These are phyloP conservation scores for Pangasianodon gigas DNA, from an alignment of 2,113 vertebrate genomes.

Conservation along the genomic window DNA sequence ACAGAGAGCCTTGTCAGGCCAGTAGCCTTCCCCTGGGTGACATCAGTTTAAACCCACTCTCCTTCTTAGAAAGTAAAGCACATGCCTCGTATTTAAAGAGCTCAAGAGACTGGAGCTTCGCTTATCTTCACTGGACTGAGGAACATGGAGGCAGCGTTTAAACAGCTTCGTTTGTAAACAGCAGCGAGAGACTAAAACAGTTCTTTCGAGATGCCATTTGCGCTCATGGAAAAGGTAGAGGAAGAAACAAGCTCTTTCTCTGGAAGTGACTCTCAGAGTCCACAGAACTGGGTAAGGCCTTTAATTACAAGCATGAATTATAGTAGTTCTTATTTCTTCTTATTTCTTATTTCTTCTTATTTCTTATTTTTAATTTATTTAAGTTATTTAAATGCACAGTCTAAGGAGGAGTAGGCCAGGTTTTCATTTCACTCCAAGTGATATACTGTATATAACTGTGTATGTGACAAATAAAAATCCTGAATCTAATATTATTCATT, in stretches of 20 bases:
- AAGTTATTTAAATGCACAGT: no score
- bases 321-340: no score
- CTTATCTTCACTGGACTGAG: neutral
- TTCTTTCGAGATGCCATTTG: constrained; percentile 61
- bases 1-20: neutral
- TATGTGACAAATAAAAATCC: no score
- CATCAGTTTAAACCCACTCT: neutral
- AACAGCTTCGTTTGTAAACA: neutral
- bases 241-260: constrained; percentile 57
- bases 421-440: no score
- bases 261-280: constrained; percentile 60
- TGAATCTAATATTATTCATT: neutral
- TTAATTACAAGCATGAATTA: neutral
- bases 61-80: neutral
- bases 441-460: no score
- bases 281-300: constrained; percentile 59
- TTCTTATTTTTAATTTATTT: no score
- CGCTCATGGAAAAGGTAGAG: constrained; percentile 64
- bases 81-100: neutral
- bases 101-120: neutral
- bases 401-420: no score
- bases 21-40: neutral
- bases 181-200: neutral
- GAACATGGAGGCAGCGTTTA: neutral
- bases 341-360: no score